Evolutionary conservation across 2,888 invertebrate species (phyloP).

Genomic region (Teinopalpus imperialis): DNA sequence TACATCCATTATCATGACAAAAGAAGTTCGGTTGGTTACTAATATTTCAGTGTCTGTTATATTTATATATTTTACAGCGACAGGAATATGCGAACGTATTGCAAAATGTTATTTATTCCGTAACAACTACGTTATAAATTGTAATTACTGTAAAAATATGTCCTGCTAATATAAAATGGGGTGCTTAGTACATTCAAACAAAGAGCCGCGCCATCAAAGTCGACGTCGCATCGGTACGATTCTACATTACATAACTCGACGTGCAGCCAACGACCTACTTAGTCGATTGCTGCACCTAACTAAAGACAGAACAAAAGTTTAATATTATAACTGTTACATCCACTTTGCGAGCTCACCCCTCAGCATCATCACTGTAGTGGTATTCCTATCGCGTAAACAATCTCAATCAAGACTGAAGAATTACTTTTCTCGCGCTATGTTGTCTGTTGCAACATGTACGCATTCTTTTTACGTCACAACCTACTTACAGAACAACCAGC

Average conservation of each 20-base stretch:
- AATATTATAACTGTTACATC: slow-evolving; percentile 32
- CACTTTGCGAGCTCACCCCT: slow-evolving; percentile 6
- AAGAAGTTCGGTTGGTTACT: too few species aligned
- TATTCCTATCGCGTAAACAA: slow-evolving; percentile 22
- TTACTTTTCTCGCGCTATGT: slow-evolving; percentile 24
- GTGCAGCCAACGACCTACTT: slow-evolving; percentile 77
- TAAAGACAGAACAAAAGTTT: slow-evolving; percentile 56
- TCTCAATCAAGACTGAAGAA: slow-evolving; percentile 21
- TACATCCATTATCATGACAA: too few species aligned
- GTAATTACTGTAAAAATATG: slow-evolving; percentile 38
- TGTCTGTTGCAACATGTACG: slow-evolving; percentile 42
- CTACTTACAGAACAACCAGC: slow-evolving; percentile 33
- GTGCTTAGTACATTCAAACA: slow-evolving; percentile 34
- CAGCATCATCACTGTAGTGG: slow-evolving; percentile 5
- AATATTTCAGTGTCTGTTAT: too few species aligned
- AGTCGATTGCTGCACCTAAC: slow-evolving; percentile 53
- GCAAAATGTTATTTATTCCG: slow-evolving; percentile 24
- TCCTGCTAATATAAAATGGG: slow-evolving; percentile 34
- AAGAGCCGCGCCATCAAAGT: slow-evolving; percentile 32
- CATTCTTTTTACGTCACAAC: slow-evolving; percentile 48
- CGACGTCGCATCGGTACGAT: slow-evolving; percentile 31
- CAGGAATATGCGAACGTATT: slow-evolving; percentile 27
- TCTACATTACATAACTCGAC: slow-evolving; percentile 64
- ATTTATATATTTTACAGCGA: too few species aligned
- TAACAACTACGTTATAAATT: slow-evolving; percentile 28